Evolutionary conservation across 53 echinoderm and acorn worm genomes (phyloP), one percentile per base, ranked within the genome.

Genomic region (Pentamera pediparva): DNA sequence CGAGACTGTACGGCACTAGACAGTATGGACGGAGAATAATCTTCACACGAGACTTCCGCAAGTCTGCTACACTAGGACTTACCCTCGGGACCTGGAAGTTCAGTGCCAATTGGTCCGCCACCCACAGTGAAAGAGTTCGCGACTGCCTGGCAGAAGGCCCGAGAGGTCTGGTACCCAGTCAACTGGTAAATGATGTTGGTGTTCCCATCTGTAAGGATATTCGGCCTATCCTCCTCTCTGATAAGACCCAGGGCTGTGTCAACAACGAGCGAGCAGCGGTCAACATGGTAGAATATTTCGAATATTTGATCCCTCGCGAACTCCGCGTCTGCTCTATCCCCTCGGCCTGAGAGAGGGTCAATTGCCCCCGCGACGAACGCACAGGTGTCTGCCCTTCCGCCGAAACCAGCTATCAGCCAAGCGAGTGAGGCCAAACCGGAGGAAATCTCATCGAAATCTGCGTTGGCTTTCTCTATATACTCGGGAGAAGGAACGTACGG

Each of bases 171-270:
- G 41, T 40, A 67, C 24, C 67, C 67, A 21, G 67, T 67, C 2
- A 67, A 8, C 45, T 67, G 67, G 29, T 41, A 67, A 28, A 67
- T 31, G 13, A 43, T 40, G 39, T 67, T 67, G 24, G 13, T 45
- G 31, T 67, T 67, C 27, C 45, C 67, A 9, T 29, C 45, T 4
- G 43, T 67, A 0, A 67, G 27, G 38, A 41, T 28, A 1, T 43
- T 2, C 6, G 26, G 11, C 21, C 25, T 18, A 39, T 41, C 13
- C 15, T 3, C 12, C 17, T 67, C 67, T 29, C 24, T 13, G 41
- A 67, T 24, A 26, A 67, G 29, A 6, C 67, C 22, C 13, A 67
- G 8, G 5, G 47, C 31, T 3, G 29, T 67, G 47, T 67, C 67
- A 6, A 67, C 45, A 67, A 43, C 39, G 2, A 17, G 10, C 17